Evolutionary conservation across 2,888 invertebrate species (phyloP), one percentile per base, ranked within the genome.

Genomic region (Sphaeridia pumilis): DNA sequence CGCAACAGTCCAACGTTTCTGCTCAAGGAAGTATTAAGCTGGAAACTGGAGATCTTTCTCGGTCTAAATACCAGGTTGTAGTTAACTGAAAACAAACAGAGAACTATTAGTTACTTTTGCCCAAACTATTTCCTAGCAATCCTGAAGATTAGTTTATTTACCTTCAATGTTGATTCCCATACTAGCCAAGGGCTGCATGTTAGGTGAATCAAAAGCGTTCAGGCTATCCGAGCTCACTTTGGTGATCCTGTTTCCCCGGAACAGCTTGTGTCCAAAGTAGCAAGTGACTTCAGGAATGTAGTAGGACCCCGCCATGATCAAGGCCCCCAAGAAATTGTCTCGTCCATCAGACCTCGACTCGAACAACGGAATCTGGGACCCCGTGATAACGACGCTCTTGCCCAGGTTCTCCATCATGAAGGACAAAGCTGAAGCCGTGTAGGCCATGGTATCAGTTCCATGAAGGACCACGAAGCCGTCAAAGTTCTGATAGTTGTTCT

Each of bases 391-490:
- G 14, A 97, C 83, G 4, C 88, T 82, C 71, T 97, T 97, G 14
- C 89, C 88, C 1, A 97, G 78, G 66, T 92, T 85, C 70, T 95
- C 92, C 67, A 95, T 77, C 89, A 97, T 94, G 70, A 94, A 97
- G 0, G 94, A 94, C 1, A 97, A 73, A 0, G 93, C 94, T 0
- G 94, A 93, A 0, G 97, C 90, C 0, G 95, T 94, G 70, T 94
- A 97, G 4, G 89, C 83, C 64, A 97, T 75, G 0, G 97, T 97
- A 69, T 97, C 54, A 75, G 73, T 97, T 0, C 97, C 97, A 69
- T 97, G 95, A 0, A 97, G 77, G 1, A 97, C 78, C 0, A 97
- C 88, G 68, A 97, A 97, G 0, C 93, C 94, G 67, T 95, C 90
- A 68, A 82, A 95, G 41, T 79, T 71, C 60, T 83, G 78, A 64